A percentile compares a stretch with the other conserved stretches of the same genome.
These are phyloP conservation scores for Lagorchestes hirsutus DNA, from an alignment of 2,797 vertebrate genomes.

Conservation along the genomic window DNA sequence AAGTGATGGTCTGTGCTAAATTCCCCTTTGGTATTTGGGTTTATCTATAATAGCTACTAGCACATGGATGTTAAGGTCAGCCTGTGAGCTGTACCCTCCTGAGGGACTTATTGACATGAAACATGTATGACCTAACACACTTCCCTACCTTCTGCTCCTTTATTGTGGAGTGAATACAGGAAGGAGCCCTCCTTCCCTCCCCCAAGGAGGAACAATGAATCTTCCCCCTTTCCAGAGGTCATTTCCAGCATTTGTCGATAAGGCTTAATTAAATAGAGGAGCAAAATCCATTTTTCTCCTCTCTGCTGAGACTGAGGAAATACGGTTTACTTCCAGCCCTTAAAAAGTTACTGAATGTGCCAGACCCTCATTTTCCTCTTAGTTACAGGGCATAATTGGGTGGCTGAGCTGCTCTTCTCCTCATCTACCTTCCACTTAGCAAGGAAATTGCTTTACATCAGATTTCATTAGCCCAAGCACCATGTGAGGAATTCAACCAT, in stretches of 20 bases:
- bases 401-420: slow-evolving; percentile 36
- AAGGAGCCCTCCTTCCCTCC: neutral
- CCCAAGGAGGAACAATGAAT: neutral
- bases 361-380: slow-evolving; percentile 3
- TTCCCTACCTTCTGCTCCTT: neutral
- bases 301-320: neutral
- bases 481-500: slow-evolving; percentile 34
- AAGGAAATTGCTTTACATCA: slow-evolving; percentile 59
- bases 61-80: neutral
- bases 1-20: neutral
- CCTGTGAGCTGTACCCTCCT: neutral
- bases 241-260: neutral
- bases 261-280: neutral
- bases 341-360: neutral
- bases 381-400: slow-evolving; percentile 11
- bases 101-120: neutral
- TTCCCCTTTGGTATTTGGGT: neutral
- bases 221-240: neutral
- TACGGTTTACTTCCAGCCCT: slow-evolving; percentile 10
- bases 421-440: slow-evolving; percentile 19
- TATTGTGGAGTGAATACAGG: neutral
- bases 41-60: neutral
- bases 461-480: slow-evolving; percentile 65
- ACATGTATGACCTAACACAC: neutral
- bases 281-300: neutral